Conservation (phyloP, 2,797 vertebrate genomes). For the Potorous gilbertii region DNA sequence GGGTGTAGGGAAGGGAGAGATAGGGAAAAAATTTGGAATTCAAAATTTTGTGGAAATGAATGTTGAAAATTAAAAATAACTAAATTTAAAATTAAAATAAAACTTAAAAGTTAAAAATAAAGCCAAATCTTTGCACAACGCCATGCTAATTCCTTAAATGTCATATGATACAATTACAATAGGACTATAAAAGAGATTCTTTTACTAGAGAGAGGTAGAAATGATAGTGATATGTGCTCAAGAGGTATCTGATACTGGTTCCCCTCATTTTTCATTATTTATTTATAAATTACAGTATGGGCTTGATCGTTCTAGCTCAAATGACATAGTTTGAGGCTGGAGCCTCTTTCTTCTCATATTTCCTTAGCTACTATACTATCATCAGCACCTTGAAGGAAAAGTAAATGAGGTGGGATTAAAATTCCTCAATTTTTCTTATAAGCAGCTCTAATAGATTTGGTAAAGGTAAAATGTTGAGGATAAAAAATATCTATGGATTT, state of each 20-base stretch:
- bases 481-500: neutral
- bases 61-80: too few relatives aligned
- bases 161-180: neutral
- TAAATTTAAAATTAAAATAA: too few relatives aligned
- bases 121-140: neutral
- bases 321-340: accelerated
- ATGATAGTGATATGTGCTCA: neutral
- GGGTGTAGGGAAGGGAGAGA: too few relatives aligned
- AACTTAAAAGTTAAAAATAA: neutral
- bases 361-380: neutral
- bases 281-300: neutral
- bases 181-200: neutral
- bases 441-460: neutral
- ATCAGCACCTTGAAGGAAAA: neutral
- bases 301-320: neutral
- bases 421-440: neutral
- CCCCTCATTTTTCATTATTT: neutral
- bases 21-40: too few relatives aligned
- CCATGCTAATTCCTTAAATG: neutral
- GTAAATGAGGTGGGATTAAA: neutral
- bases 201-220: neutral
- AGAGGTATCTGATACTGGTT: too few relatives aligned
- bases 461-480: too few relatives aligned
- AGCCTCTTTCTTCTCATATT: neutral
- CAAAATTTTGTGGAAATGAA: too few relatives aligned